Base-by-base conservation (phyloP, 2,888 invertebrate species). In the Morpho helenor region DNA sequence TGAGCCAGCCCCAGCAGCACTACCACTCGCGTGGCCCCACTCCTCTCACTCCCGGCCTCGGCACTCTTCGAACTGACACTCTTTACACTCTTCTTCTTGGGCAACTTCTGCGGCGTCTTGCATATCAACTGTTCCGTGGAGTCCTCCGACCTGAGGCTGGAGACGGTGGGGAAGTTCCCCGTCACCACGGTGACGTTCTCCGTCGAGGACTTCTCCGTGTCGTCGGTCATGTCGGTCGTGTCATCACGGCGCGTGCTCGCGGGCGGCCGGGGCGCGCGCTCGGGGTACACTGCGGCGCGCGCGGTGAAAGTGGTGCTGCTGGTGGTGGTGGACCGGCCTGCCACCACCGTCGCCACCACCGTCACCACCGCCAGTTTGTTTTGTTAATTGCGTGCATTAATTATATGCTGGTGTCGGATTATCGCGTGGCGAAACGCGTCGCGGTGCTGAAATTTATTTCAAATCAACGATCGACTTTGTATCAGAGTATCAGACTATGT, bases 41-140 rank as follows among this genome's bases (percentile, higher is more conserved):
- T 72, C 58, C 68, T 76, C 57, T 77, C 83, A 73, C 83, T 84
- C 8, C 80, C 83, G 40, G 84, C 84, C 63, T 82, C 85, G 7
- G 81, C 87, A 78, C 86, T 88, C 73, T 84, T 85, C 48, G 83
- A 82, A 68, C 84, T 81, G 52, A 84, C 84, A 78, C 86, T 87
- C 64, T 75, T 75, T 62, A 76, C 79, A 66, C 79, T 80, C 66
- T 82, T 79, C 56, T 72, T 70, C 50, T 76, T 78, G 8, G 66
- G 72, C 56, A 74, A 74, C 55, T 82, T 80, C 66, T 82, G 87
- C 8, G 92, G 92, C 1, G 90, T 84, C 69, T 92, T 92, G 69
- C 91, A 91, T 59, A 93, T 93, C 48, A 93, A 68, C 63, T 91
- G 92, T 68, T 93, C 92, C 4, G 92, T 92, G 23, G 93, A 93